Conservation (phyloP, 2,797 vertebrate genomes). For the Melanotaenia pygmaea region DNA sequence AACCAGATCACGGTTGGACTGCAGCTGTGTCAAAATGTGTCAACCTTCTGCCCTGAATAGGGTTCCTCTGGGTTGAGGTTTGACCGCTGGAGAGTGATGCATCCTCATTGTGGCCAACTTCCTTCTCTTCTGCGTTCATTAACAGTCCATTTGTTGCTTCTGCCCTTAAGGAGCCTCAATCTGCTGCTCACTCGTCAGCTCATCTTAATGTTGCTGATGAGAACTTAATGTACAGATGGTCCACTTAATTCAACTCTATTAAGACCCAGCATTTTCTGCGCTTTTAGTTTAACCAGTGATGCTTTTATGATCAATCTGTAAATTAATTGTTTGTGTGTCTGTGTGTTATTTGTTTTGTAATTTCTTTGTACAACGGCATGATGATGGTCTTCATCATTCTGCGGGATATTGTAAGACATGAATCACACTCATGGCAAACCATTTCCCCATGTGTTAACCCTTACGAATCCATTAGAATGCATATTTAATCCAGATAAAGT, state of each 20-base stretch:
- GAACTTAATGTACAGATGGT: slow-evolving; percentile 66
- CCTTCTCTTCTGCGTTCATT: slow-evolving; percentile 47
- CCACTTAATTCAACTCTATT: slow-evolving; percentile 49
- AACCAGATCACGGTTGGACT: slow-evolving; percentile 9
- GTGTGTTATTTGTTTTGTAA: background rate
- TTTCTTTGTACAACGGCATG: slow-evolving; percentile 36
- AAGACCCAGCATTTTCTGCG: slow-evolving; percentile 40
- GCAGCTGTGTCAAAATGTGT: slow-evolving; percentile 28
- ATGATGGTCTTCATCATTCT: slow-evolving; percentile 30
- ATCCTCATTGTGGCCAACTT: slow-evolving; percentile 37
- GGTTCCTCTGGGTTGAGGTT: slow-evolving; percentile 33
- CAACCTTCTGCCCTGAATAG: slow-evolving; percentile 33
- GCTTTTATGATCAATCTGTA: slow-evolving; percentile 14
- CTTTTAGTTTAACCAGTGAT: slow-evolving; percentile 31
- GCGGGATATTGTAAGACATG: slow-evolving; percentile 30
- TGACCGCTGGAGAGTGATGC: slow-evolving; percentile 26
- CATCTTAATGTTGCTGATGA: slow-evolving; percentile 63
- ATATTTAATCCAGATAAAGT: slow-evolving; percentile 67
- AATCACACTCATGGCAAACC: slow-evolving; percentile 53
- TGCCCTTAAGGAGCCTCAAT: slow-evolving; percentile 47
- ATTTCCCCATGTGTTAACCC: slow-evolving; percentile 44
- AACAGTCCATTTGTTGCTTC: slow-evolving; percentile 62
- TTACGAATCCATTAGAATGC: slow-evolving; percentile 68
- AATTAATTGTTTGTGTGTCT: slow-evolving; percentile 18
- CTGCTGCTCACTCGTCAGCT: slow-evolving; percentile 44